Base-by-base conservation (phyloP, 2,888 invertebrate genomes). In the Acanthacorydalis orientalis region DNA sequence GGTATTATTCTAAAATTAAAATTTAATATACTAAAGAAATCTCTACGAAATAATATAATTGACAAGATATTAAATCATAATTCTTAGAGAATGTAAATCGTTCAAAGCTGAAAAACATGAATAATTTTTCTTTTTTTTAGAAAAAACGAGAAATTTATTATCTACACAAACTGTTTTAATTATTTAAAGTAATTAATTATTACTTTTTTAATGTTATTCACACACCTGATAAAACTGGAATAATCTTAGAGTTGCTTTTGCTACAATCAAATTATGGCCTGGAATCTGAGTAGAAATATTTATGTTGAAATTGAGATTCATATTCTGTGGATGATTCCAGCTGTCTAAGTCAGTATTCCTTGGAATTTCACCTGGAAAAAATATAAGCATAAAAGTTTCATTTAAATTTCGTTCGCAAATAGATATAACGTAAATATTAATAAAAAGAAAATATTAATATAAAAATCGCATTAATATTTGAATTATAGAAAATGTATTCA, bases 241-340 rank as follows among this genome's bases (percentile, higher is more conserved):
- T 8, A 77, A 61, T 48, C 75, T 58, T 40, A 77, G 59, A 37
- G 67, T 70, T 10, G 70, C 70, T 34, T 70, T 70, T 2, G 74
- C 72, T 1, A 74, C 69, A 46, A 69, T 67, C n/a, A 69, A 62
- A 46, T 65, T 65, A 38, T 67, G 67, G n/a, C 64, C 65, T 33
- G 61, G 62, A 1, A 57, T 50, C n/a, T 59, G 53, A 23, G 67
- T 59, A 9, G 67, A 64, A 41, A 66, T 61, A 48, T 69, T 70
- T 48, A 75, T 60, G 52, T 73, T 70, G 57, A 76, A 77, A 53
- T 67, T 67, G 53, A 77, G 62, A 56, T 75, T 74, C 70, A 76
- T 73, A 2, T 66, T 61, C 48, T 67, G 66, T 14, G 69, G 65
- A 49, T 72, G 68, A 37, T 64, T 62, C 74, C 74, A 74, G 2